phyloP scores from a whole-genome alignment of 2,888 invertebrate genomes.

The Mimumesa dahlbomi region DNA sequence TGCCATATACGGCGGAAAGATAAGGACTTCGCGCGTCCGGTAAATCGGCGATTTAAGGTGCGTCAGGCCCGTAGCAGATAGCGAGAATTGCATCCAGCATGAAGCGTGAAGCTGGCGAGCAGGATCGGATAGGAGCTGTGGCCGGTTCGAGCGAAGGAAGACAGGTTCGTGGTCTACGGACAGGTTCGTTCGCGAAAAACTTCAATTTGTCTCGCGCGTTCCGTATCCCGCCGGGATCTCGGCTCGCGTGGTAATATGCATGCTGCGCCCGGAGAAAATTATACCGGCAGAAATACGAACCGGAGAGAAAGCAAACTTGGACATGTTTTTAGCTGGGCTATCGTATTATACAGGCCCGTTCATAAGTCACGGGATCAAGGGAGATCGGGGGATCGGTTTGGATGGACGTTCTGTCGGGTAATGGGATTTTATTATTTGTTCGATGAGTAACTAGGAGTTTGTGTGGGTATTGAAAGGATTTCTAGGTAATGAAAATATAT shows the following conservation, averaged over 20 bases:
- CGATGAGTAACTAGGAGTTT: too few species aligned
- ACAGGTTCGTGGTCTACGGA: slow-evolving; percentile 63
- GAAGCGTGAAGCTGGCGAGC: slow-evolving; percentile 47
- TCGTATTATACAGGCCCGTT: too few species aligned
- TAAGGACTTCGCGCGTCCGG: slow-evolving; percentile 43
- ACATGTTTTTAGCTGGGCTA: too few species aligned
- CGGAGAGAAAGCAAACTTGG: too few species aligned
- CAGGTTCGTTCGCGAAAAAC: slow-evolving; percentile 73
- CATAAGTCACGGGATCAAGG: too few species aligned
- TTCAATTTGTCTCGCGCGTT: slow-evolving; percentile 72
- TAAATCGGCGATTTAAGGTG: slow-evolving; percentile 51
- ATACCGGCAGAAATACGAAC: not conserved
- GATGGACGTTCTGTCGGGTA: too few species aligned
- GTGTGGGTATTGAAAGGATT: too few species aligned
- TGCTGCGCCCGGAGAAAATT: slow-evolving; percentile 24
- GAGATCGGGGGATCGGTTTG: too few species aligned
- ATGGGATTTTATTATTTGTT: too few species aligned
- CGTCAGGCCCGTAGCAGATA: slow-evolving; percentile 20
- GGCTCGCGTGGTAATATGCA: slow-evolving; percentile 58
- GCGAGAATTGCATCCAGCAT: slow-evolving; percentile 41
- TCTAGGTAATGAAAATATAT: too few species aligned
- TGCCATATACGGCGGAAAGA: slow-evolving; percentile 40
- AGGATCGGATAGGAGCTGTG: slow-evolving; percentile 51
- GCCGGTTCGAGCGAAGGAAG: slow-evolving; percentile 66
- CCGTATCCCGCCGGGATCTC: slow-evolving; percentile 64